Evolutionary conservation across 2,113 vertebrate species (phyloP).

Genomic region (Struthio camelus): DNA sequence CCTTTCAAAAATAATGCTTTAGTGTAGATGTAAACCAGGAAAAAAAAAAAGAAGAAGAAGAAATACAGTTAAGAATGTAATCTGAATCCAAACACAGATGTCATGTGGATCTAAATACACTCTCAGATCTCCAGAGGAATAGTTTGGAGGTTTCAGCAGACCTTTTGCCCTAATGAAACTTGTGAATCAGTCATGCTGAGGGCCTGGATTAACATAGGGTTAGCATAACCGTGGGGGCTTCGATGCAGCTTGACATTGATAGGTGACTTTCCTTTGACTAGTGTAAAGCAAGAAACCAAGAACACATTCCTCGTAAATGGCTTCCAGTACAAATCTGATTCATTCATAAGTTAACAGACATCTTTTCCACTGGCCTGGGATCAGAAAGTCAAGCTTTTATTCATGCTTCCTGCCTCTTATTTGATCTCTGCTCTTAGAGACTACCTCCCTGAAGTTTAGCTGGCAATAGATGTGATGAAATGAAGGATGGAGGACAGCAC

Average conservation of each 20-base stretch:
- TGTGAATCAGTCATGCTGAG: background rate
- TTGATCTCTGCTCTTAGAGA: background rate
- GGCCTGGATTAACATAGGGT: background rate
- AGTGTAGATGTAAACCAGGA: background rate
- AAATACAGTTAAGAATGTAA: background rate
- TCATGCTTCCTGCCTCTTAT: background rate
- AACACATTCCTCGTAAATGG: background rate
- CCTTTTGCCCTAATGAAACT: background rate
- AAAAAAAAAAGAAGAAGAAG: conserved; percentile 16
- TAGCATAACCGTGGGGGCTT: background rate
- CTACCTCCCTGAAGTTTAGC: background rate
- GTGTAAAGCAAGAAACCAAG: background rate
- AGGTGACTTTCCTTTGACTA: background rate
- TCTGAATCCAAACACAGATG: conserved; percentile 1
- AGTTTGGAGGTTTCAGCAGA: background rate
- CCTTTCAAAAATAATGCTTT: background rate
- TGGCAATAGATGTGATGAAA: background rate
- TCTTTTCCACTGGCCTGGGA: background rate
- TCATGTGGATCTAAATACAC: background rate
- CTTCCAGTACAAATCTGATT: conserved; percentile 7
- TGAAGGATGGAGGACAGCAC: background rate
- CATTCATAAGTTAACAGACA: background rate
- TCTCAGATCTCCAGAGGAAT: background rate
- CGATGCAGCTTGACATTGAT: background rate
- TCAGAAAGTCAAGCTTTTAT: background rate